These are phyloP conservation scores for Ctenicera cuprea DNA, from an alignment of 2,888 invertebrate species.

Conservation along the genomic window DNA sequence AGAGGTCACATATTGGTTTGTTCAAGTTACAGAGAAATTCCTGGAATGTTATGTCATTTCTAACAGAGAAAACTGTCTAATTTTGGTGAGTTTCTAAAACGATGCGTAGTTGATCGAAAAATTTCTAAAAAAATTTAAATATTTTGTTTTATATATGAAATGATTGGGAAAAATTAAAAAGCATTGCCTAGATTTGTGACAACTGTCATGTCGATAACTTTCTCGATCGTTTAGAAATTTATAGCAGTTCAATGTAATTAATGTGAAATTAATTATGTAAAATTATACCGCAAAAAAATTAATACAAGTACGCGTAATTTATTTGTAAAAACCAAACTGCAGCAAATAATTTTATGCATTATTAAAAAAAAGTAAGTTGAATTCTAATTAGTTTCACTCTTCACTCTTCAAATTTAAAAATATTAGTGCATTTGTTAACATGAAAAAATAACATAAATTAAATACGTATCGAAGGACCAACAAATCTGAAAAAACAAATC, in stretches of 20 bases:
- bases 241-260: slow-evolving; percentile 15
- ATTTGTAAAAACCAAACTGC: background rate
- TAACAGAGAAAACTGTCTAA: background rate
- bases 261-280: slow-evolving; percentile 19
- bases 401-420: too few species aligned
- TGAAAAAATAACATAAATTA: too few species aligned
- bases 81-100: background rate
- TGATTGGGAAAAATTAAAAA: slow-evolving; percentile 4
- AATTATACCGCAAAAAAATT: slow-evolving; percentile 14
- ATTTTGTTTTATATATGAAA: slow-evolving; percentile 6
- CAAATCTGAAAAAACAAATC: too few species aligned
- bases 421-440: too few species aligned
- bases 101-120: background rate
- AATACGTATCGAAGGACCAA: too few species aligned
- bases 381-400: too few species aligned
- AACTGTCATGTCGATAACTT: slow-evolving; percentile 29
- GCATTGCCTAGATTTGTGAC: slow-evolving; percentile 1
- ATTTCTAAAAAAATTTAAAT: slow-evolving; percentile 2
- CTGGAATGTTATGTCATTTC: slow-evolving; percentile 23
- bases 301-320: background rate
- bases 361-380: too few species aligned
- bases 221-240: slow-evolving; percentile 27
- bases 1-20: slow-evolving; percentile 29
- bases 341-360: too few species aligned
- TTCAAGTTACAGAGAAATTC: slow-evolving; percentile 9